phyloP scores from a whole-genome alignment of 2,888 invertebrate species.

The Epinotia bilunana region DNA sequence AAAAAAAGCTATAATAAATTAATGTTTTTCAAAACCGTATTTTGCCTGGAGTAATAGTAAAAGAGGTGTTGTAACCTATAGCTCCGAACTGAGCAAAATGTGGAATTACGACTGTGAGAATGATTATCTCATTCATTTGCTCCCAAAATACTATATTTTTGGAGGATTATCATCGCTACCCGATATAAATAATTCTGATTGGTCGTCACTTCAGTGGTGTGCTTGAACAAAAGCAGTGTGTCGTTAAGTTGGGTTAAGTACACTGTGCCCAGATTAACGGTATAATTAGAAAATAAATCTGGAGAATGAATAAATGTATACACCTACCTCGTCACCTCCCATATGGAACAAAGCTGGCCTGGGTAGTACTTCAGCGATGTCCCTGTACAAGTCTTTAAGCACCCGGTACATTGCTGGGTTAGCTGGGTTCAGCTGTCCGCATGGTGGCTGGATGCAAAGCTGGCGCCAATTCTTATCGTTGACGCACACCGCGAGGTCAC shows the following conservation, averaged over 20 bases:
- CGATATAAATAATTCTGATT: not conserved
- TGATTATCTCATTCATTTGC: not conserved
- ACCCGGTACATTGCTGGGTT: conserved; percentile 88
- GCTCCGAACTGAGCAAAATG: not conserved
- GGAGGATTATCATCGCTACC: not conserved
- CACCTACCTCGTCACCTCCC: conserved; percentile 92
- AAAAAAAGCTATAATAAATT: no score
- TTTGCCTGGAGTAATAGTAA: no score
- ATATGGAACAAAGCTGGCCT: conserved; percentile 88
- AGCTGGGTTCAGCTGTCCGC: conserved; percentile 92
- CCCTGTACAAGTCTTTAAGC: conserved; percentile 88
- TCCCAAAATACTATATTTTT: not conserved
- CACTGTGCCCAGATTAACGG: no score
- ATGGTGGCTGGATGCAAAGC: conserved; percentile 92
- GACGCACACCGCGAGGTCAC: conserved; percentile 88
- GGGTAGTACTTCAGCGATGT: conserved; percentile 85
- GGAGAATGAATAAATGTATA: conserved; percentile 72
- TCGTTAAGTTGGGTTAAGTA: no score
- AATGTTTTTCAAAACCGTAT: no score
- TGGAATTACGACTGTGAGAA: not conserved
- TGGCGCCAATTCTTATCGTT: conserved; percentile 88
- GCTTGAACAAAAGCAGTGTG: no score
- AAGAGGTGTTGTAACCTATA: not conserved
- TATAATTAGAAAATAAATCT: conserved; percentile 87
- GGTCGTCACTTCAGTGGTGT: no score